Evolutionary conservation across 2,888 invertebrate species (phyloP), one percentile per base, ranked within the genome.

Genomic region (Helicoverpa assulta): DNA sequence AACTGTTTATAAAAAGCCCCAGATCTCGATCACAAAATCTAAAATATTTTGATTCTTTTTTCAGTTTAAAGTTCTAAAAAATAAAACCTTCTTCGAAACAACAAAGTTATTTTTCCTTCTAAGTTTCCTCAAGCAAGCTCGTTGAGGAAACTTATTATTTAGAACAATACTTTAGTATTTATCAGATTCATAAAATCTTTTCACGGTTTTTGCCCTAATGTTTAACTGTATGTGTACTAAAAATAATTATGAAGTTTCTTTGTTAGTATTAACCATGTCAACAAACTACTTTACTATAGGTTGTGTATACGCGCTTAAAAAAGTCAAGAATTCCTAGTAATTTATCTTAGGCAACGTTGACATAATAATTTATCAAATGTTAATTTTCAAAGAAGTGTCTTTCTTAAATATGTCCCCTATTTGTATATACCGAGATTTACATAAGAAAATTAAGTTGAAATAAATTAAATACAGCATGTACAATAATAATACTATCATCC

Each of bases 101-200:
- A 5, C 16, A 6, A 18, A 3, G 18, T 33, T 3, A 7, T 2
- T 60, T 71, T 56, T 68, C 59, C 56, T 51, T 51, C 18, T 18
- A 8, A 5, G 52, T 47, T 52, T 26, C 6, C 56, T 12, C 57
- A 74, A 59, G 50, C 6, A 75, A 21, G 37, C n/a, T 18, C 51
- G 8, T 57, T 73, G 29, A 73, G 76, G 76, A 73, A 73, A 76
- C 53, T 43, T 69, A 8, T 21, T 16, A 52, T 58, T 58, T 26
- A 54, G 14, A 52, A 40, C 52, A 50, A 53, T 14, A 50, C 16
- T 16, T 47, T n/a, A 6, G 47, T 47, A 47, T 18, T 52, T 54
- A n/a, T 19, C 21, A n/a, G n/a, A 21, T 29, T 16, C 29, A n/a
- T 21, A 54, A 33, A n/a, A 26, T 47, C 47, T 40, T 14, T 54